phyloP scores from a whole-genome alignment of 2,797 vertebrate genomes.

The Phrynocephalus vlangalii region DNA sequence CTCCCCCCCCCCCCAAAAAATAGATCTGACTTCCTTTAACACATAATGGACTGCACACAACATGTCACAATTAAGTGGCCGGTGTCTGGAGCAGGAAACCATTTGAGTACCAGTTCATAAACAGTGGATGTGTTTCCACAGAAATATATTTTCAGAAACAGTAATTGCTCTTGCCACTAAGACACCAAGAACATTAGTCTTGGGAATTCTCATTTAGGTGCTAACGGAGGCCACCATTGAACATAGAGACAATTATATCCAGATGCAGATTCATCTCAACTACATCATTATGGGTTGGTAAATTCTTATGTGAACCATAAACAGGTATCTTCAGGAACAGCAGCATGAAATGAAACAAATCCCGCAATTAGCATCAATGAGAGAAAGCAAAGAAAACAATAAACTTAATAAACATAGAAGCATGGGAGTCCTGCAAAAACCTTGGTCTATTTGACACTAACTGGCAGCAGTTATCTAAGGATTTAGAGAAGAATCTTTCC shows the following conservation, averaged over 20 bases:
- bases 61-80: background rate
- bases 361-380: background rate
- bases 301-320: background rate
- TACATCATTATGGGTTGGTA: background rate
- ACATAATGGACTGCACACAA: background rate
- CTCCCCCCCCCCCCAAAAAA: too few relatives aligned
- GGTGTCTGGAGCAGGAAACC: background rate
- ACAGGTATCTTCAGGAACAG: background rate
- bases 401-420: background rate
- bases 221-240: background rate
- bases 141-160: background rate
- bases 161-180: background rate
- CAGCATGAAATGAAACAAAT: background rate
- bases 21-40: too few relatives aligned
- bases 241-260: background rate
- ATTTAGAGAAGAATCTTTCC: too few relatives aligned
- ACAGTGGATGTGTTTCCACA: background rate
- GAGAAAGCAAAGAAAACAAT: too few relatives aligned
- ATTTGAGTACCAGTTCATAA: background rate
- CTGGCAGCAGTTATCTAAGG: too few relatives aligned
- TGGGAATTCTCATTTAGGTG: background rate
- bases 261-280: background rate
- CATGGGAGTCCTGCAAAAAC: background rate
- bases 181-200: background rate
- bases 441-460: too few relatives aligned